Base-by-base conservation (phyloP, 1,140 invertebrate genomes). In the Anoplophora glabripennis region DNA sequence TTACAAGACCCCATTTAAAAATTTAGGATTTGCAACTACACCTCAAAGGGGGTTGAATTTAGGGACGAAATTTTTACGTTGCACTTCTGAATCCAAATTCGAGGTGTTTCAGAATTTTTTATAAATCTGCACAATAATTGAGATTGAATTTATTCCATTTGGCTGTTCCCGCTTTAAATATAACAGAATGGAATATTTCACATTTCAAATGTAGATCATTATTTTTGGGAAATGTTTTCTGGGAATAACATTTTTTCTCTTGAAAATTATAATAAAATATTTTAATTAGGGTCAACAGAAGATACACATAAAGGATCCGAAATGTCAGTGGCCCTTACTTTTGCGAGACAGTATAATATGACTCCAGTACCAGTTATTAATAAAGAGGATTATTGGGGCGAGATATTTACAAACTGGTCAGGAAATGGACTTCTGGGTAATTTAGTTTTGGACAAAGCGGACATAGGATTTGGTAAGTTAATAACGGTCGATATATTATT, bases 351-450 rank as follows among this genome's bases (percentile, higher is more conserved):
- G 49, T 76, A 78, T 76, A 74, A 80, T 49, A 80, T 81, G 63
- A 82, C 79, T 36, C 75, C 77, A 0, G 63, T 78, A 15, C 68
- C 76, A 63, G 68, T 82, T 34, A 64, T 83, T 12, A 73, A 77
- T 46, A 76, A 81, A 49, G 69, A 71, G 18, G 72, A 79, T 18
- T 70, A 81, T 66, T 85, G 82, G 82, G 83, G 83, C 4, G 77
- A 81, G 60, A 79, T 83, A 51, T 83, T 77, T 62, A 77, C 80
- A 12, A 84, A 85, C 63, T 71, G 77, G 53, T 81, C 81, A 7
- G 83, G 82, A 35, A 77, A 79, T 53, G 83, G 83, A 4, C 72
- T 84, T 28, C 60, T 83, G 28, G 83, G 83, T n/a, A 80, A 78
- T 64, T 72, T 85, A 2, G 75, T 78, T 11, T 74, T 76, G 64